These are phyloP conservation scores for Caenorhabditis drosophilae DNA, from an alignment of 2,888 invertebrate species.

Conservation along the genomic window DNA sequence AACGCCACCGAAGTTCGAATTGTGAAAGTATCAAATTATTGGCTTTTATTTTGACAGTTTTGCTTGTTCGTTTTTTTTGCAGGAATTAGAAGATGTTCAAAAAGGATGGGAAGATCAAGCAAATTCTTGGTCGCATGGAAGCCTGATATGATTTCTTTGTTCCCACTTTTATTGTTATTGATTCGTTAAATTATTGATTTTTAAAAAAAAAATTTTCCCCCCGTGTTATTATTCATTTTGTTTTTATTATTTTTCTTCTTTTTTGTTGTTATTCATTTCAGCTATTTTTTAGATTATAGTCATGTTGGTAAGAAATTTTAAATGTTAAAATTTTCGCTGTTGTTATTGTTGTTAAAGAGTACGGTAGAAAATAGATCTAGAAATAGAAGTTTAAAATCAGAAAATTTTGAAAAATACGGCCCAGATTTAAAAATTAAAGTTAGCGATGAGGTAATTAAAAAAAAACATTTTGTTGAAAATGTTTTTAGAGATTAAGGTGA, in stretches of 20 bases:
- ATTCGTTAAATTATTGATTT: not conserved
- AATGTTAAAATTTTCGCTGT: too few species aligned
- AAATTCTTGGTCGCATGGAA: conserved; percentile 20
- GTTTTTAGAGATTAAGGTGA: too few species aligned
- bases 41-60: not conserved
- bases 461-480: not conserved
- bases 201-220: not conserved
- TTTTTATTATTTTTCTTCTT: too few species aligned
- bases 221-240: too few species aligned
- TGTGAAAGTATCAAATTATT: not conserved
- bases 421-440: not conserved
- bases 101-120: conserved; percentile 11
- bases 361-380: too few species aligned
- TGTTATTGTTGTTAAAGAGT: too few species aligned
- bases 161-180: not conserved
- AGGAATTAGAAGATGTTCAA: conserved; percentile 10
- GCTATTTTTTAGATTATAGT: too few species aligned
- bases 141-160: not conserved
- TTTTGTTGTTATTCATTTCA: too few species aligned
- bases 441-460: not conserved
- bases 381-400: too few species aligned
- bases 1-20: conserved; percentile 2
- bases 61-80: not conserved
- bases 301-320: too few species aligned
- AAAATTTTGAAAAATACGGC: too few species aligned